A percentile compares a stretch with the other conserved stretches of the same genome.
These are phyloP conservation scores for Bombus impatiens DNA, from an alignment of 1,140 invertebrate species.

Conservation along the genomic window DNA sequence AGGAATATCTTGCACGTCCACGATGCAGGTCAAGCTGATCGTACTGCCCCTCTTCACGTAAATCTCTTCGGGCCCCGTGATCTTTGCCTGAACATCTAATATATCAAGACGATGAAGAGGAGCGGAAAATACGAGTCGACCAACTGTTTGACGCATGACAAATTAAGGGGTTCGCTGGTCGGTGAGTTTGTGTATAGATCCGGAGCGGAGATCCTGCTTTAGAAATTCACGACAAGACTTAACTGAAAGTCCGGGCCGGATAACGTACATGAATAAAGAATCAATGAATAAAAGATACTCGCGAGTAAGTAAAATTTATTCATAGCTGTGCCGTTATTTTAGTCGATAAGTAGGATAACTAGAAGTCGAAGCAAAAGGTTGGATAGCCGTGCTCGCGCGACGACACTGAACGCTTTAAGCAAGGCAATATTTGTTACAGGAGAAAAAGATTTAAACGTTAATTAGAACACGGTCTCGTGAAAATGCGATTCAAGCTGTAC, in stretches of 20 bases:
- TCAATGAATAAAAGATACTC: constrained; percentile 8
- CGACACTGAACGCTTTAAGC: not conserved
- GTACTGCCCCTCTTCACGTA: constrained; percentile 94
- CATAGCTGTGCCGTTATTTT: not conserved
- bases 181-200: not conserved
- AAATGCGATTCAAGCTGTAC: not conserved
- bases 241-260: not conserved
- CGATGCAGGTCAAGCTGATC: constrained; percentile 92
- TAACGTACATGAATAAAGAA: not conserved
- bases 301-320: constrained; percentile 12
- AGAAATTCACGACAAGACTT: not conserved
- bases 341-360: not conserved
- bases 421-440: not conserved
- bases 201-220: not conserved
- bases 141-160: not conserved
- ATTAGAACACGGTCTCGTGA: not conserved
- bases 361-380: not conserved
- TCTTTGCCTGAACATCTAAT: constrained; percentile 91
- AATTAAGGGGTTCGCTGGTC: not conserved
- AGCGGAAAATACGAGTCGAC: not conserved
- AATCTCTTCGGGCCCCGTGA: constrained; percentile 91
- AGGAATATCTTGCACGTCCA: constrained; percentile 92
- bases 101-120: not conserved
- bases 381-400: not conserved
- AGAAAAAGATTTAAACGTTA: not conserved